Evolutionary conservation across 2,113 vertebrate species (phyloP), one percentile per base, ranked within the genome.

Genomic region (Aplodontia rufa): DNA sequence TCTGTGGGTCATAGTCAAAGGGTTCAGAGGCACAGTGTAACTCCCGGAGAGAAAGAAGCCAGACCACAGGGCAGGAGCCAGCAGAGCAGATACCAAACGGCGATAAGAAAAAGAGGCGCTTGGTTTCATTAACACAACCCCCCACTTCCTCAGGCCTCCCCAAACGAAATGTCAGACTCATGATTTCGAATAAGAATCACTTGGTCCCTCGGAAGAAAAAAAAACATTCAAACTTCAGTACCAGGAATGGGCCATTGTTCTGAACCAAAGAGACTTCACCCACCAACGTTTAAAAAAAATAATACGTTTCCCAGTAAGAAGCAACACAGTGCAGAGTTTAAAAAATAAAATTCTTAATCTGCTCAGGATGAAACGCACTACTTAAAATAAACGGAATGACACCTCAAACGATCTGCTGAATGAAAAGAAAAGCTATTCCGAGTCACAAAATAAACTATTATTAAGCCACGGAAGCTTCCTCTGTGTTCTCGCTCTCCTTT

Each of bases 51-150:
- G 81, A 96, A 83, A 95, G 60, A 37, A 96, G 95, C 82, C 87
- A 98, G 97, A 98, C 96, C 97, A 92, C 94, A 95, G 75, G 42
- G 87, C 62, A 35, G 93, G 96, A 98, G 95, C 98, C 98, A 98
- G 97, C 97, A 97, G 60, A 91, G 69, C 53, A 97, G 98, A 98
- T 97, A 96, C 95, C 89, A 62, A 75, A 51, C 60, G 69, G 91
- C 64, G 98, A 98, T 98, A 98, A 98, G 97, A 93, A 98, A 96
- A 95, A 98, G 97, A 97, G 96, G 96, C 83, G 75, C 97, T 58
- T 93, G 96, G 97, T 97, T 98, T 94, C 89, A 97, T 89, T 96
- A 82, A 96, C 97, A 87, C 68, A 90, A 83, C 97, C 96, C 96
- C 80, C 81, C 62, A 89, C 94, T 94, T 97, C 93, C 97, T 84